These are phyloP conservation scores for Phoxinus phoxinus DNA, from an alignment of 2,113 vertebrate species.

Conservation along the genomic window DNA sequence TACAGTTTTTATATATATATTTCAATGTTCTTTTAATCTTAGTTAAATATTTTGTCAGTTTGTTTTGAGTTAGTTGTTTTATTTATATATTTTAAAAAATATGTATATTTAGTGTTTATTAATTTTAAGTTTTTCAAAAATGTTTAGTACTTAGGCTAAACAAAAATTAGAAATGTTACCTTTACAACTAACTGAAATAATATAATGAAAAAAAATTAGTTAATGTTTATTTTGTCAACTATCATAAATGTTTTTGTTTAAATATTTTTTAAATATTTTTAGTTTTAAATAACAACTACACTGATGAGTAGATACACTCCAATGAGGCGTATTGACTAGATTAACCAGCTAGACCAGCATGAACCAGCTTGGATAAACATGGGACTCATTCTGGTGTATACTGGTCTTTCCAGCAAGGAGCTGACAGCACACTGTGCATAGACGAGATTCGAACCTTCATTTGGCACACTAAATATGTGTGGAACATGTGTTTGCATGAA, in stretches of 20 bases:
- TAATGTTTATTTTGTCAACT: no score
- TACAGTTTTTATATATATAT: not conserved
- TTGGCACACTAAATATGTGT: not conserved
- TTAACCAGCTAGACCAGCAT: not conserved
- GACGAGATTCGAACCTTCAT: not conserved
- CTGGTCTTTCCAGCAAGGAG: no score
- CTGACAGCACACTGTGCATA: not conserved
- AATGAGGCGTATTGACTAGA: not conserved
- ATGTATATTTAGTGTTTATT: not conserved
- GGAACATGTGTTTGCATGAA: not conserved
- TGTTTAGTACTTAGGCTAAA: no score
- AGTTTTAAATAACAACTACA: no score
- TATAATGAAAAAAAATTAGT: no score
- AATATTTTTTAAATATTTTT: no score
- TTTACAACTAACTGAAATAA: no score
- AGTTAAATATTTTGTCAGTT: not conserved
- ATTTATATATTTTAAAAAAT: not conserved
- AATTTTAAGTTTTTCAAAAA: not conserved
- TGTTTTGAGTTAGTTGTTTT: not conserved
- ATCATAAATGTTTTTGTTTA: no score
- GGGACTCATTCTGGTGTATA: not conserved
- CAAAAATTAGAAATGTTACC: no score
- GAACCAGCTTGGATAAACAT: not conserved
- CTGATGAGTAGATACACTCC: no score
- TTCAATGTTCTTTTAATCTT: not conserved